phyloP scores from a whole-genome alignment of 2,888 invertebrate genomes.

The Adelognathus sp. region DNA sequence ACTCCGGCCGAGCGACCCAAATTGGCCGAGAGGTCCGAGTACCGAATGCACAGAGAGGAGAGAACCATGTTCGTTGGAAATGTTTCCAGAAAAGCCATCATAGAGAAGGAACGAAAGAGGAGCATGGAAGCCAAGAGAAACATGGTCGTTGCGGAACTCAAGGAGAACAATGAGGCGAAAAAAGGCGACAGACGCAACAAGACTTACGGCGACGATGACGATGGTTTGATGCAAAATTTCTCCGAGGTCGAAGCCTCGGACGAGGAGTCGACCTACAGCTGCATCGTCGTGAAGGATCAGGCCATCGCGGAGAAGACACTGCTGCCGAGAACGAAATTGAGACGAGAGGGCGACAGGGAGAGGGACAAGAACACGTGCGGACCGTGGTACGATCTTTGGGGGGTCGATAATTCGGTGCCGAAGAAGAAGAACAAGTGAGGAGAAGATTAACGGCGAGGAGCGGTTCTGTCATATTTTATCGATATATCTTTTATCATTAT shows the following conservation, averaged over 20 bases:
- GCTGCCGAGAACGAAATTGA: constrained; percentile 87
- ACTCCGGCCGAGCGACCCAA: constrained; percentile 78
- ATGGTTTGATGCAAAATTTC: constrained; percentile 74
- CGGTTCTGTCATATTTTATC: not conserved
- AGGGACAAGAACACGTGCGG: constrained; percentile 87
- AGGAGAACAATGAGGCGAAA: constrained; percentile 77
- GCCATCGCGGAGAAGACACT: constrained; percentile 80
- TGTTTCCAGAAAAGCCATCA: constrained; percentile 78
- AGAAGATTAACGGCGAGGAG: not conserved
- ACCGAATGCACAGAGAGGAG: constrained; percentile 72
- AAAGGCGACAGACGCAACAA: constrained; percentile 74
- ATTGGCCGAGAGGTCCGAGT: constrained; percentile 72
- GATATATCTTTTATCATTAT: constrained; percentile 25
- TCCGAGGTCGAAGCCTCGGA: constrained; percentile 79
- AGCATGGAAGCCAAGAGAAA: constrained; percentile 78
- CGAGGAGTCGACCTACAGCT: constrained; percentile 82
- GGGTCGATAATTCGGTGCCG: constrained; percentile 86
- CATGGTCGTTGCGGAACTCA: constrained; percentile 78
- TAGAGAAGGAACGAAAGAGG: constrained; percentile 78
- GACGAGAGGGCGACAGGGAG: constrained; percentile 82
- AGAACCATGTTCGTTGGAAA: constrained; percentile 78
- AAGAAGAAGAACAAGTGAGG: constrained; percentile 81
- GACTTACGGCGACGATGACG: constrained; percentile 73
- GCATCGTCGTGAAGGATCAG: constrained; percentile 93
- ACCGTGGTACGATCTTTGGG: constrained; percentile 95